A percentile compares a stretch with the other conserved stretches of the same genome.
phyloP scores from a whole-genome alignment of 2,888 invertebrate species.

The Caenorhabditis angaria region DNA sequence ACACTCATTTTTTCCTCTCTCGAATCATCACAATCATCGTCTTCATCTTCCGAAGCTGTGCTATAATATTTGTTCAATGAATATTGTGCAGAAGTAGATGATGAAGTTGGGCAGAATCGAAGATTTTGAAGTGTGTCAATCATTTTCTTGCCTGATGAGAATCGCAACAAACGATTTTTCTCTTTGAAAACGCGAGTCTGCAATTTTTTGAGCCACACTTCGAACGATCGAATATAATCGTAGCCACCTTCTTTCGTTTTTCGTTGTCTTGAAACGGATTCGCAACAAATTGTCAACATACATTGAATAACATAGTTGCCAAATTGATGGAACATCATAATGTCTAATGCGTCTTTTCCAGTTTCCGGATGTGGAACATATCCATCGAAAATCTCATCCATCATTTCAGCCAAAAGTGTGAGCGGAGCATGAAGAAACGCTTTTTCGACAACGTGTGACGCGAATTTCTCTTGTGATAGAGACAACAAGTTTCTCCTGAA shows the following conservation, averaged over 20 bases:
- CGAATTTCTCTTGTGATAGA: conserved; percentile 67
- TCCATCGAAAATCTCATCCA: conserved; percentile 65
- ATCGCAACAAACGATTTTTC: conserved; percentile 33
- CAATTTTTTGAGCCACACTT: conserved; percentile 26
- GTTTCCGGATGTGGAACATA: conserved; percentile 61
- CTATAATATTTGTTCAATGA: background rate
- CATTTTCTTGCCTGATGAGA: conserved; percentile 66
- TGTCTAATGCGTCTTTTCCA: conserved; percentile 60
- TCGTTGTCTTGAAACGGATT: too few species aligned
- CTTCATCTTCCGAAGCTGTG: conserved; percentile 5
- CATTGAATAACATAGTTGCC: conserved; percentile 70
- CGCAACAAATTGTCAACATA: conserved; percentile 54
- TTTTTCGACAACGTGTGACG: conserved; percentile 67
- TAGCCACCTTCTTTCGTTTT: conserved; percentile 29
- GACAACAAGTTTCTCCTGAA: conserved; percentile 61
- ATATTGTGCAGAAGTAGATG: background rate
- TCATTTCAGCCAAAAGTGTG: conserved; percentile 52
- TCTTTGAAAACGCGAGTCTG: conserved; percentile 19
- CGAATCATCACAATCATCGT: background rate
- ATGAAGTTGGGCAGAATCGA: background rate
- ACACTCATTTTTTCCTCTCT: conserved; percentile 4
- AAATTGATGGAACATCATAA: conserved; percentile 69
- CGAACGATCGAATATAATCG: conserved; percentile 20
- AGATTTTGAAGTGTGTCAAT: conserved; percentile 36
- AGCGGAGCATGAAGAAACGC: conserved; percentile 57